Evolutionary conservation across 2,888 invertebrate genomes (phyloP).

Genomic region (Crepidodera aurea): DNA sequence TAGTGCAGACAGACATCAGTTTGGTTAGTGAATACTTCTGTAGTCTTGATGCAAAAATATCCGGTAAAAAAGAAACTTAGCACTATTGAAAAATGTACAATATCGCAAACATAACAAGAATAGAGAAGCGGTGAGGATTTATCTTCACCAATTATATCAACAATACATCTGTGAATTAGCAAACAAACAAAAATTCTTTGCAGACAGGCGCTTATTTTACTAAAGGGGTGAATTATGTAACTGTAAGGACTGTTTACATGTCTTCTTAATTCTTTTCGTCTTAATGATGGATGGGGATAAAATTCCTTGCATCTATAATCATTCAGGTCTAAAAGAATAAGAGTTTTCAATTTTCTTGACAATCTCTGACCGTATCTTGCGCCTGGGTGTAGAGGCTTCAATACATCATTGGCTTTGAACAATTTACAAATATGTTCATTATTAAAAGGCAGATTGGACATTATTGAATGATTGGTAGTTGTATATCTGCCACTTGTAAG

Average conservation of each 20-base stretch:
- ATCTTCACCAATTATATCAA: not conserved
- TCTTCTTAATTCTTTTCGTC: slow-evolving; percentile 21
- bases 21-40: slow-evolving; percentile 9
- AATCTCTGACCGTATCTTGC: not conserved
- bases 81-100: slow-evolving; percentile 5
- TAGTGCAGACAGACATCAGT: slow-evolving; percentile 7
- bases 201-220: slow-evolving; percentile 21
- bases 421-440: not conserved
- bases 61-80: slow-evolving; percentile 20
- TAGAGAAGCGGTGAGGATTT: not conserved
- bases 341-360: not conserved
- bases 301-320: slow-evolving; percentile 15
- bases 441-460: not conserved
- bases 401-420: not conserved
- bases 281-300: slow-evolving; percentile 20
- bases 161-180: not conserved
- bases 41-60: slow-evolving; percentile 8
- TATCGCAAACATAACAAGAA: slow-evolving; percentile 1
- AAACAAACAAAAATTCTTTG: slow-evolving; percentile 12
- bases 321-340: slow-evolving; percentile 16
- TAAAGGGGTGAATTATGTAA: slow-evolving; percentile 36
- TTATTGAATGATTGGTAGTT: no score
- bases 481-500: not conserved
- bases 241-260: slow-evolving; percentile 17
- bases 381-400: slow-evolving; percentile 12